Base-by-base conservation (phyloP, 2,113 vertebrate species). In the Notothenia coriiceps region DNA sequence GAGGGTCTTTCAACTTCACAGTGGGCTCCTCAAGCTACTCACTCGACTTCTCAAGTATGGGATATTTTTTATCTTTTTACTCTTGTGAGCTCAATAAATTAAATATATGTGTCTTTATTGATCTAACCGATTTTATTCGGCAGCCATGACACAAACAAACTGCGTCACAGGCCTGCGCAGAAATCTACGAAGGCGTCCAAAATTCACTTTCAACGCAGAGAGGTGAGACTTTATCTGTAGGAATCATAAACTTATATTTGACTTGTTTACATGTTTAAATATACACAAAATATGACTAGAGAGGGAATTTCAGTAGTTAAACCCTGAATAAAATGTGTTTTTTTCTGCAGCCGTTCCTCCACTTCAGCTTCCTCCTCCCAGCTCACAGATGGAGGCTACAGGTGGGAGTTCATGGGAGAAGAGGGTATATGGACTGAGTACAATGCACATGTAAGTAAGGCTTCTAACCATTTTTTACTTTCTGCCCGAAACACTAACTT, bases 131-230 rank as follows among this genome's bases (percentile, higher is more conserved):
- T 50, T 75, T 81, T 11, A 3, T 7, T 57, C 50, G 6, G 49
- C 68, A 94, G 94, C 70, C 60, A 94, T 93, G 92, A 91, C 66
- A 0, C 92, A 95, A 83, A 92, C 22, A 4, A 94, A 94, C 76
- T 33, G 35, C 60, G 15, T 6, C 62, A 89, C 92, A 13, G 44
- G 67, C 2, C 29, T 87, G 14, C 1, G 3, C 14, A 91, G 91
- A 65, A 89, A 86, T 0, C 68, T 94, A 17, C 84, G 92, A 40
- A 75, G 91, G 17, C 83, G 94, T 11, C 90, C 92, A 10, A 94
- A 91, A 55, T 88, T 92, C 20, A 77, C 52, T 0, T 70, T 74
- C 25, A 74, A 17, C 18, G 0, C 35, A 7, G 17, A 2, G 44
- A 71, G 76, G 91, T 91, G 64, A 74, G 64, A 55, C 15, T 60